These are phyloP conservation scores for Takifugu flavidus DNA, from an alignment of 2,113 vertebrate genomes.

Conservation along the genomic window DNA sequence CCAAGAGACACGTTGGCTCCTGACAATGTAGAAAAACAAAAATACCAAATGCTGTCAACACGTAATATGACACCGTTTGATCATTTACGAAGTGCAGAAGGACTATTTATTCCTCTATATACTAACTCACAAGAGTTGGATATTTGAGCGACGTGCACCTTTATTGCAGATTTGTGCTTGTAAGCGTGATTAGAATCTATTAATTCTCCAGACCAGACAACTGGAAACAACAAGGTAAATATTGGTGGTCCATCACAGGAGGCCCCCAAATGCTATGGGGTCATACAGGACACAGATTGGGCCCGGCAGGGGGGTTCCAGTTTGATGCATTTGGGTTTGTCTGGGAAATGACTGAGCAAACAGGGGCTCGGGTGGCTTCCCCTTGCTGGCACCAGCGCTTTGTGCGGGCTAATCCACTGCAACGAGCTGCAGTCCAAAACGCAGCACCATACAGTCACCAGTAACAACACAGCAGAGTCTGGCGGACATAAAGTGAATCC, in stretches of 20 bases:
- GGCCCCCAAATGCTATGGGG: conserved; percentile 31
- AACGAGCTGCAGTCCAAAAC: conserved; percentile 63
- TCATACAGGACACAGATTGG: conserved; percentile 54
- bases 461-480: conserved; percentile 60
- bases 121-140: no score
- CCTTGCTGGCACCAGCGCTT: conserved; percentile 70
- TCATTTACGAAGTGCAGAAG: no score
- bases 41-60: no score
- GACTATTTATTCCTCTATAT: no score
- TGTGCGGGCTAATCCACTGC: conserved; percentile 69
- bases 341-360: conserved; percentile 72
- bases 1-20: no score
- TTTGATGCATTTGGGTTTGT: conserved; percentile 57
- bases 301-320: conserved; percentile 44
- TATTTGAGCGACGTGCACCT: no score
- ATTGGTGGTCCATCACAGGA: conserved; percentile 29
- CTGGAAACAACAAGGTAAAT: conserved; percentile 12
- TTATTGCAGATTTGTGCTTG: no score
- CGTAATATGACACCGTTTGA: no score
- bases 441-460: conserved; percentile 53
- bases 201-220: conserved; percentile 3
- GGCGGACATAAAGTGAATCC: conserved; percentile 45
- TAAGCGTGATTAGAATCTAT: conserved; percentile 2
- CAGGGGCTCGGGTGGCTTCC: conserved; percentile 66
- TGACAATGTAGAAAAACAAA: no score